Evolutionary conservation across 2,888 invertebrate species (phyloP), one percentile per base, ranked within the genome.

Genomic region (Scrobipalpa costella): DNA sequence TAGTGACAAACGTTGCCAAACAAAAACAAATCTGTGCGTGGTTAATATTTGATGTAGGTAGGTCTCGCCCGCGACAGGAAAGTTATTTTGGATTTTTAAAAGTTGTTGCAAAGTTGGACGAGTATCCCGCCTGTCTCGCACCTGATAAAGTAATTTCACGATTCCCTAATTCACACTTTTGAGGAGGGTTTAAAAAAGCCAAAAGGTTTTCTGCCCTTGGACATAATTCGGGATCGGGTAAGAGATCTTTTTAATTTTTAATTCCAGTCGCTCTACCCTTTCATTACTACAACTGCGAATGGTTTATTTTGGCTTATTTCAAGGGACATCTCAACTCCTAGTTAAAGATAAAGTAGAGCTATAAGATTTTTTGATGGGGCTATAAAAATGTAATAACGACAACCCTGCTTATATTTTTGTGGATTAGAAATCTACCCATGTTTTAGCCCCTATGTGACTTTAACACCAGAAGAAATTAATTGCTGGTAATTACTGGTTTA

Each of bases 41-140:
- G 78, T 81, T 81, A 85, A 89, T 89, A 85, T 88, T 89, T 89
- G 86, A 89, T 89, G 85, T 84, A 81, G 81, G 71, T 68, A 44
- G n/a, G 44, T 44, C n/a, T n/a, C 15, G 15, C 68, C 63, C 64
- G 72, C 80, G 76, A 77, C 70, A 72, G 71, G 72, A 78, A 87
- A 89, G 88, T 90, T 85, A 85, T 88, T 90, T 89, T 89, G 76
- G 87, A 85, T 90, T 90, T 90, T 90, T 88, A 90, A 89, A 91
- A 90, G 86, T 90, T 81, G 78, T 73, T 74, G 67, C 69, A 79
- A 89, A 86, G 84, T 88, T 88, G 78, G 78, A 73, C 19, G 21
- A 52, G 50, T 52, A 71, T 73, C 76, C 80, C 80, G 82, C 78
- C 78, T 79, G 82, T 76, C 80, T 85, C 81, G 83, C 84, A 86